Evolutionary conservation across 1,140 invertebrate species (phyloP), one percentile per base, ranked within the genome.

Genomic region (Cyphomyrmex costatus): DNA sequence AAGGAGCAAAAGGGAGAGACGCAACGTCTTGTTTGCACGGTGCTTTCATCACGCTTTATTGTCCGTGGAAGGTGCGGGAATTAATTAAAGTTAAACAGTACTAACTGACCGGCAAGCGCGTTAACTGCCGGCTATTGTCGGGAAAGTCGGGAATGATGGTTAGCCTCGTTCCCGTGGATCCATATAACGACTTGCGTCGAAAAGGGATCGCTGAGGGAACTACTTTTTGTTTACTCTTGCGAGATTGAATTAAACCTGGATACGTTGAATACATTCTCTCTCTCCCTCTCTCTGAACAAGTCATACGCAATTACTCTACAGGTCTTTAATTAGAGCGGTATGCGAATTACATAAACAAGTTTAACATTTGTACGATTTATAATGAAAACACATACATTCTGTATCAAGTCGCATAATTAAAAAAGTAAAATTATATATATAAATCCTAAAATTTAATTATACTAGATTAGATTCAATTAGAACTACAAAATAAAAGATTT

Each of bases 21-120:
- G 85, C 36, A 77, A 49, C 71, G 85, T 85, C 24, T 30, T 93
- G 90, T 94, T 94, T 94, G 86, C 77, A 86, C 88, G 78, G 80
- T 88, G 90, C n/a, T 93, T 94, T 94, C 93, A 93, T 94, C 89
- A 93, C 83, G 70, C 91, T 93, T 94, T 93, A 94, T 91, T 88
- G 83, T 88, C 60, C 65, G 33, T 70, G 84, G 73, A 68, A 78
- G 90, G 63, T 30, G 88, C 27, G 65, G 85, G 85, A 91, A 94
- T 93, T 94, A 94, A 94, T 94, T 92, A 94, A 94, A 93, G 91
- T 93, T 92, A 94, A 94, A 94, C 93, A 93, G 85, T 61, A 61
- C 83, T 92, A 93, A 93, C 93, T 91, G 91, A 87, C 89, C 36
- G 56, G 90, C 86, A 91, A 93, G 92, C 91, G 91, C 89, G 89